Conservation (phyloP, 2,113 vertebrate species). For the Rhinolophus ferrumequinum region DNA sequence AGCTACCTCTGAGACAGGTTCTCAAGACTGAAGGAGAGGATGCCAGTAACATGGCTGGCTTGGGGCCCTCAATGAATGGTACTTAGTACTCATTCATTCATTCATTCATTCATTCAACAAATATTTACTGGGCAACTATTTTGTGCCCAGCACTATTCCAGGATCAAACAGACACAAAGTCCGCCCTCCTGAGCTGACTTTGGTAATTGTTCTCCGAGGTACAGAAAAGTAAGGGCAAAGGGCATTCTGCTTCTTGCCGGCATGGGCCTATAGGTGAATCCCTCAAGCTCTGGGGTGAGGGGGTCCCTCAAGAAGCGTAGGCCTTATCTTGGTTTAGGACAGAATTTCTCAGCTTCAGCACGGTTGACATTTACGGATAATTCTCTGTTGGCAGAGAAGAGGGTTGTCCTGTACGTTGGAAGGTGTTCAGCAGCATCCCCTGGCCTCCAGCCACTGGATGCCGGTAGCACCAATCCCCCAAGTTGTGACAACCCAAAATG, state of each 20-base stretch:
- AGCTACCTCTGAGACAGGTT: neutral
- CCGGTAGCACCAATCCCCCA: neutral
- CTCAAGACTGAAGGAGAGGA: no score
- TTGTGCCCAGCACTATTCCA: neutral
- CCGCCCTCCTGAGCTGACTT: neutral
- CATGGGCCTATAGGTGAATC: rapidly evolving
- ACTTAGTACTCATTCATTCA: neutral
- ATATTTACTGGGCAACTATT: neutral
- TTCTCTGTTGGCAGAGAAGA: no score
- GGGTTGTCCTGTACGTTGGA: rapidly evolving
- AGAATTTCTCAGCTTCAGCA: neutral
- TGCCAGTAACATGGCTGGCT: rapidly evolving
- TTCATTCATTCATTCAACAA: neutral
- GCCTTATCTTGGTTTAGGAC: neutral
- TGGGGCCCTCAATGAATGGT: neutral
- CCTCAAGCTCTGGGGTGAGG: neutral
- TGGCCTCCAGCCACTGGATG: neutral
- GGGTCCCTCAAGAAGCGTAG: neutral
- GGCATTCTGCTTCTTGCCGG: no score
- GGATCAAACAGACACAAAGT: neutral
- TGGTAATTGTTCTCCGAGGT: neutral
- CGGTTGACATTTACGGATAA: rapidly evolving
- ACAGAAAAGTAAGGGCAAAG: neutral
- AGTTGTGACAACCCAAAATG: neutral
- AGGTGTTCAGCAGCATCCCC: rapidly evolving